These are phyloP conservation scores for Pharmacophagus antenor DNA, from an alignment of 2,888 invertebrate genomes.

Conservation along the genomic window DNA sequence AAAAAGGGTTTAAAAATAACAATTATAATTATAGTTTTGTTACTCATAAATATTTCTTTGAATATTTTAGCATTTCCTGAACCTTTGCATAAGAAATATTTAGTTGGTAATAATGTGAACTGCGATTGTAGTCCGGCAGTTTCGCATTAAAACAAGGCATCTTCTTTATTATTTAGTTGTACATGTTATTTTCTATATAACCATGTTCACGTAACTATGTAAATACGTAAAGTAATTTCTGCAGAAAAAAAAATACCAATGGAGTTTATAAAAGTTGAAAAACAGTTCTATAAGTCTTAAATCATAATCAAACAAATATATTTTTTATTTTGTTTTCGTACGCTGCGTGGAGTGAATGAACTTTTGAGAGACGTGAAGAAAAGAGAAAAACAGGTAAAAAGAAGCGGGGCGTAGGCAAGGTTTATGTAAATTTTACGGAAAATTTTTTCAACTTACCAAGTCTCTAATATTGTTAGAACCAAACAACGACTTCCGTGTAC, in stretches of 20 bases:
- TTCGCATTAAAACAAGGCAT: too few relatives aligned
- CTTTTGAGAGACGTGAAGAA: constrained; percentile 54
- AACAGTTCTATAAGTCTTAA: constrained; percentile 31
- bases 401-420: constrained; percentile 57
- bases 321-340: too few relatives aligned
- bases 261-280: constrained; percentile 41
- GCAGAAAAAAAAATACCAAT: constrained; percentile 1
- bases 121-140: too few relatives aligned
- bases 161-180: too few relatives aligned
- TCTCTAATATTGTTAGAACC: constrained; percentile 71
- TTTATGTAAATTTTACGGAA: constrained; percentile 75
- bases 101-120: too few relatives aligned
- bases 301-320: background rate
- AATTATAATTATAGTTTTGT: too few relatives aligned
- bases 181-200: too few relatives aligned
- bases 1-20: too few relatives aligned
- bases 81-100: too few relatives aligned
- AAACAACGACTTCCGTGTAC: constrained; percentile 60
- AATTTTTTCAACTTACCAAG: constrained; percentile 68
- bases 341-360: background rate
- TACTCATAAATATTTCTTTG: too few relatives aligned
- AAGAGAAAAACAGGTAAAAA: constrained; percentile 59
- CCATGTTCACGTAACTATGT: too few relatives aligned
- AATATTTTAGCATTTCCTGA: too few relatives aligned
- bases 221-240: constrained; percentile 13